Evolutionary conservation across 2,888 invertebrate species (phyloP), one percentile per base, ranked within the genome.

Genomic region (Anaspis maculata): DNA sequence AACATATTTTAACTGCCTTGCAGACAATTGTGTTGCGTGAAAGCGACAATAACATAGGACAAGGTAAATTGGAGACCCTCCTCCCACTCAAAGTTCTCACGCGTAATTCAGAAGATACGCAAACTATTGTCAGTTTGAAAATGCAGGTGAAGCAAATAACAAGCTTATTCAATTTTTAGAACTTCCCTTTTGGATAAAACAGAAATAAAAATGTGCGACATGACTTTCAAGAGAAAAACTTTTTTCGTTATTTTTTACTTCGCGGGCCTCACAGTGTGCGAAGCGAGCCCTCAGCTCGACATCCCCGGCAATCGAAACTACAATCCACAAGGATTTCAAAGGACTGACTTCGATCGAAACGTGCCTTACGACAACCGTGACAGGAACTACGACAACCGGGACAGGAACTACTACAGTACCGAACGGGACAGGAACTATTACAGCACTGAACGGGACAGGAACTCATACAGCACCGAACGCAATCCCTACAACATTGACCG

Each of bases 181-280:
- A n/a, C n/a, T n/a, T n/a, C n/a, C 25, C 10, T 22, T 31, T 32
- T 22, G 23, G 14, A 25, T 14, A 25, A 4, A 15, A 21, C 10
- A 25, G 12, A 28, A 34, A 16, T 15, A 33, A 47, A 44, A 34
- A 61, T 62, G 61, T 61, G 61, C 45, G 61, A 62, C 34, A 54
- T 59, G 14, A 56, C 54, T 40, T 45, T 41, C 33, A 45, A 44
- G 23, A 41, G 56, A 42, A 56, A 48, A 43, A 32, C 43, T 2
- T 30, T 49, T 24, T 22, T 31, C 2, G 10, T 46, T 7, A 14
- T 42, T 1, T 25, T 42, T 31, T 19, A 19, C 5, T 19, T 5
- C 19, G 19, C 19, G 19, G 19, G 5, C 9, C 9, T 9, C 19
- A 19, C n/a, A n/a, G n/a, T n/a, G n/a, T n/a, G n/a, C n/a, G n/a